A percentile compares a stretch with the other conserved stretches of the same genome.
These are phyloP conservation scores for Scaptomyza reducta DNA, from an alignment of 2,888 invertebrate species.

Conservation along the genomic window DNA sequence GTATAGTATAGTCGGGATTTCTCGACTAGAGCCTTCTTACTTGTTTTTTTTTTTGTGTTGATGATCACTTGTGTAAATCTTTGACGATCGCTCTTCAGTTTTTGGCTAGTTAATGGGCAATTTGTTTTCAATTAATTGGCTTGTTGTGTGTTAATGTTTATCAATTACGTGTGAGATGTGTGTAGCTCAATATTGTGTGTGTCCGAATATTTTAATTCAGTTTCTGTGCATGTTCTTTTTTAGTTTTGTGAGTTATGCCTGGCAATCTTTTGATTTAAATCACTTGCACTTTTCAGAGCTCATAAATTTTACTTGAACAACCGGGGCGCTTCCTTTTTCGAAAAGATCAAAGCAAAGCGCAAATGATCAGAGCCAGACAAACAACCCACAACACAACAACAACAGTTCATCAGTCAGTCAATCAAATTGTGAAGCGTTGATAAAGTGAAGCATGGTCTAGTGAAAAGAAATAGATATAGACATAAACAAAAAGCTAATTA, in stretches of 20 bases:
- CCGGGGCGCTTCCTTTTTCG: constrained; percentile 37
- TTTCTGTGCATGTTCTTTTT: not conserved
- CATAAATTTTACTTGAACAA: constrained; percentile 63
- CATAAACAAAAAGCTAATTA: not conserved
- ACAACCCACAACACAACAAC: constrained; percentile 22
- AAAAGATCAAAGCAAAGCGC: constrained; percentile 65
- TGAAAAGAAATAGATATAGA: constrained; percentile 4
- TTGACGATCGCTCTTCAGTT: constrained; percentile 45
- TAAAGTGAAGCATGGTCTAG: constrained; percentile 30
- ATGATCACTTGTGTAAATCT: constrained; percentile 53
- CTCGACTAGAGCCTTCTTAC: too few relatives aligned
- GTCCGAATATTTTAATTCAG: constrained; percentile 4
- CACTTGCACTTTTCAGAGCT: constrained; percentile 69
- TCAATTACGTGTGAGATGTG: constrained; percentile 44
- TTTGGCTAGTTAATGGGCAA: constrained; percentile 71
- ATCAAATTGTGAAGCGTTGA: constrained; percentile 35
- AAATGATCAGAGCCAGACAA: constrained; percentile 21
- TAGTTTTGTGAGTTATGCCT: constrained; percentile 6
- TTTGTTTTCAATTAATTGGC: constrained; percentile 78
- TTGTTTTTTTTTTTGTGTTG: constrained; percentile 39
- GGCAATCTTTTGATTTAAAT: constrained; percentile 36
- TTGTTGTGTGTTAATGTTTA: constrained; percentile 68
- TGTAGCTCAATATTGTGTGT: constrained; percentile 28
- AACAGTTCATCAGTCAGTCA: constrained; percentile 47
- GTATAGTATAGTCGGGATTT: too few relatives aligned